Percentiles rank a stretch among this genome's conserved stretches.
Conservation (phyloP, 2,888 invertebrate genomes). For the Chrysolina americana region DNA sequence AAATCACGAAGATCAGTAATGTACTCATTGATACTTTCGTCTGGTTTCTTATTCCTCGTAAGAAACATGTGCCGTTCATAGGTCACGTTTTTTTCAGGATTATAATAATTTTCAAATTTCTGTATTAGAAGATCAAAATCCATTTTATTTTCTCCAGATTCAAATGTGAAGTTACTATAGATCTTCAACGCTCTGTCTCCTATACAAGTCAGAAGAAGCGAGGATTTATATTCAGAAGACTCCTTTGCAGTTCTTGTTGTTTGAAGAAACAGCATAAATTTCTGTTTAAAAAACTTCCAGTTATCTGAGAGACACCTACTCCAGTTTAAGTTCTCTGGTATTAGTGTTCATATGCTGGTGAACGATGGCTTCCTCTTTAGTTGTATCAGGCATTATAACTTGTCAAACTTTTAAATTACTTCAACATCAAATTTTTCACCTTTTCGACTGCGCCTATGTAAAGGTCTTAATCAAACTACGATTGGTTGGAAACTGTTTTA, state of each 20-base stretch:
- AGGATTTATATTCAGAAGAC: conserved; percentile 22
- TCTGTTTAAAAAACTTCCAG: neutral
- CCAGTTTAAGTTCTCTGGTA: neutral
- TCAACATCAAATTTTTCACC: too few relatives aligned
- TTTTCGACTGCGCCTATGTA: too few relatives aligned
- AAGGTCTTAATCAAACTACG: neutral
- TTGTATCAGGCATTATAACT: too few relatives aligned
- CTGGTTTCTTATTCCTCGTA: too few relatives aligned
- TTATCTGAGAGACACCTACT: neutral
- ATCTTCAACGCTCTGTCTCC: conserved; percentile 15
- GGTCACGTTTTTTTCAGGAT: conserved; percentile 19
- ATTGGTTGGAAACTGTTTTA: neutral
- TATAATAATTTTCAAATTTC: conserved; percentile 21
- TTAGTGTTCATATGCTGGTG: neutral
- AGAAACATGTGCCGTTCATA: conserved; percentile 26
- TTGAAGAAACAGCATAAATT: neutral
- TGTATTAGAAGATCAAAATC: neutral
- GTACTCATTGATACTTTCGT: neutral
- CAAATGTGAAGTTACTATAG: conserved; percentile 11
- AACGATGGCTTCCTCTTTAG: too few relatives aligned
- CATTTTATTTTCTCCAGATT: conserved; percentile 13
- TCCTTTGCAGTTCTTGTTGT: neutral
- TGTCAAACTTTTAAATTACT: too few relatives aligned
- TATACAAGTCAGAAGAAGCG: conserved; percentile 14
- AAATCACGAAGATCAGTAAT: neutral